These are phyloP conservation scores for Dicaeum eximium DNA, from an alignment of 2,113 vertebrate species.

Conservation along the genomic window DNA sequence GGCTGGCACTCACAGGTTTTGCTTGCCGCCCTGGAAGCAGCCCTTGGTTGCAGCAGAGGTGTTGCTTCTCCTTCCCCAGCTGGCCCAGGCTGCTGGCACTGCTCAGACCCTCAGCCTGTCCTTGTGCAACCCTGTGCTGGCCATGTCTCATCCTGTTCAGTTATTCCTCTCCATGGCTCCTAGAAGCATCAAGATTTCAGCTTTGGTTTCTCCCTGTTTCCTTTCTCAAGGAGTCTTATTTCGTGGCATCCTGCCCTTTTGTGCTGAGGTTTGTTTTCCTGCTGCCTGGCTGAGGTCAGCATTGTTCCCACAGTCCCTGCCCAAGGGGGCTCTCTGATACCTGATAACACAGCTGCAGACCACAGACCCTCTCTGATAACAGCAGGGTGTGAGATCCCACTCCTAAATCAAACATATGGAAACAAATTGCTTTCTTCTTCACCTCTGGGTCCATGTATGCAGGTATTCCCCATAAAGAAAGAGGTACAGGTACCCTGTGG, in stretches of 20 bases:
- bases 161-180: not conserved
- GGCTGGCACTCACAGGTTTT: slow-evolving; percentile 2
- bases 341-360: not conserved
- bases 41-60: slow-evolving; percentile 34
- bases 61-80: slow-evolving; percentile 30
- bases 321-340: not conserved
- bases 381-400: not conserved
- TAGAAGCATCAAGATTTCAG: slow-evolving; percentile 8
- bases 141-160: not conserved
- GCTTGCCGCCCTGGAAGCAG: slow-evolving; percentile 23
- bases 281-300: slow-evolving; percentile 10
- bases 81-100: slow-evolving; percentile 9
- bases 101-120: slow-evolving; percentile 21
- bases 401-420: not conserved
- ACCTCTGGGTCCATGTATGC: not conserved
- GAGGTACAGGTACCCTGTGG: not conserved
- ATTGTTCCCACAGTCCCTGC: not conserved
- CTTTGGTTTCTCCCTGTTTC: slow-evolving; percentile 21
- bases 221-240: slow-evolving; percentile 43
- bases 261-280: slow-evolving; percentile 15
- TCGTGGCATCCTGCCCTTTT: not conserved
- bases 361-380: not conserved
- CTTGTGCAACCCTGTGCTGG: slow-evolving; percentile 47
- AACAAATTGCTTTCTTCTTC: not conserved
- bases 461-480: not conserved